phyloP scores from a whole-genome alignment of 2,113 vertebrate species.

The Dendrocopos noguchii region DNA sequence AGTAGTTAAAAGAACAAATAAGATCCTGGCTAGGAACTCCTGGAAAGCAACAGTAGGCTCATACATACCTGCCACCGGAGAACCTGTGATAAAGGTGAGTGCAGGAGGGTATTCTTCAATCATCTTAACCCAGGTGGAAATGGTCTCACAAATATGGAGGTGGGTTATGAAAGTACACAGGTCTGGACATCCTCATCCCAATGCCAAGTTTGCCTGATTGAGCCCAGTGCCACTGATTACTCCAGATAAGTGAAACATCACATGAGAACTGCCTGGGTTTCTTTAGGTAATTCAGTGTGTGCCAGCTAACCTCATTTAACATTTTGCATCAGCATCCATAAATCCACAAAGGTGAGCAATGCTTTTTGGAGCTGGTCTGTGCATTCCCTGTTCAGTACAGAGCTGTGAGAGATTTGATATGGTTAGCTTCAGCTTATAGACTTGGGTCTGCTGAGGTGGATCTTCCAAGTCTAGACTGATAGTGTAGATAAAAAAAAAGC shows the following conservation, averaged over 20 bases:
- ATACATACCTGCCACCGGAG: background rate
- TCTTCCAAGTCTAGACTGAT: background rate
- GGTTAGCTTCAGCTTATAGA: background rate
- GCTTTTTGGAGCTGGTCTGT: background rate
- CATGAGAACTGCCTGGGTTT: background rate
- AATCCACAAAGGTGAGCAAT: background rate
- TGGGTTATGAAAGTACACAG: background rate
- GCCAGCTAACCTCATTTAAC: background rate
- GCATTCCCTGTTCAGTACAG: background rate
- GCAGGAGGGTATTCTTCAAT: background rate
- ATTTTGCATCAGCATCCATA: background rate
- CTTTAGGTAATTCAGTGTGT: background rate
- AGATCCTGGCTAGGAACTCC: background rate
- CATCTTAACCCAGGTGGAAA: background rate
- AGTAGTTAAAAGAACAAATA: background rate
- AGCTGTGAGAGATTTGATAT: background rate
- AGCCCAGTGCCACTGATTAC: background rate
- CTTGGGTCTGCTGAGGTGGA: background rate
- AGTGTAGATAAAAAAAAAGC: background rate
- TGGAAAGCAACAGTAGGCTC: background rate
- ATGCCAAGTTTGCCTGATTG: background rate
- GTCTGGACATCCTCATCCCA: background rate
- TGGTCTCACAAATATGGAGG: background rate
- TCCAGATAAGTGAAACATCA: background rate
- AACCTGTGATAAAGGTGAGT: background rate